phyloP scores from a whole-genome alignment of 2,113 vertebrate genomes.

The Dermatemys mawii region DNA sequence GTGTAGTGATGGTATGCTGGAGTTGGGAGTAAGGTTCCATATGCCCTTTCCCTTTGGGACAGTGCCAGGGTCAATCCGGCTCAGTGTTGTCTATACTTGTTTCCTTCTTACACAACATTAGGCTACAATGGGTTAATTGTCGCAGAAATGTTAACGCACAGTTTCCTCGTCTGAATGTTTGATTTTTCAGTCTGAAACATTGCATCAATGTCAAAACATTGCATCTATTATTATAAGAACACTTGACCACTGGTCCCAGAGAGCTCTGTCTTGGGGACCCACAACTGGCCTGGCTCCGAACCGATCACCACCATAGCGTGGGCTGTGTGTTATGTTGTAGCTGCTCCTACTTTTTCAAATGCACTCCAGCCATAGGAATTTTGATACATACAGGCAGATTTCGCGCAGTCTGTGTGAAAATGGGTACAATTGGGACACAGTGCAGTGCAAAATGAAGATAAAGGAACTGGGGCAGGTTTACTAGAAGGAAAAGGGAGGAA shows the following conservation, averaged over 20 bases:
- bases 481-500: too few relatives aligned
- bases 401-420: too few relatives aligned
- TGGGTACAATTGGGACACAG: too few relatives aligned
- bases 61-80: too few relatives aligned
- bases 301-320: not conserved
- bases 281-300: not conserved
- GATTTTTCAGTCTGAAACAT: not conserved
- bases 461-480: too few relatives aligned
- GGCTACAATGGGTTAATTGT: not conserved
- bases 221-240: not conserved
- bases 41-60: not conserved
- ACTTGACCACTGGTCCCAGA: not conserved
- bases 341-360: not conserved
- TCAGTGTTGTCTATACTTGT: too few relatives aligned
- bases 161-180: not conserved
- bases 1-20: not conserved
- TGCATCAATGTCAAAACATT: not conserved
- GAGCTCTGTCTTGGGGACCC: not conserved
- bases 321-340: not conserved
- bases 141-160: not conserved
- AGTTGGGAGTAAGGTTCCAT: conserved; percentile 1
- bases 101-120: not conserved
- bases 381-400: too few relatives aligned
- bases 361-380: too few relatives aligned
- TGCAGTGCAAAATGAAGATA: too few relatives aligned